A percentile compares a stretch with the other conserved stretches of the same genome.
phyloP scores from a whole-genome alignment of 2,113 vertebrate genomes.

The Petaurus breviceps region DNA sequence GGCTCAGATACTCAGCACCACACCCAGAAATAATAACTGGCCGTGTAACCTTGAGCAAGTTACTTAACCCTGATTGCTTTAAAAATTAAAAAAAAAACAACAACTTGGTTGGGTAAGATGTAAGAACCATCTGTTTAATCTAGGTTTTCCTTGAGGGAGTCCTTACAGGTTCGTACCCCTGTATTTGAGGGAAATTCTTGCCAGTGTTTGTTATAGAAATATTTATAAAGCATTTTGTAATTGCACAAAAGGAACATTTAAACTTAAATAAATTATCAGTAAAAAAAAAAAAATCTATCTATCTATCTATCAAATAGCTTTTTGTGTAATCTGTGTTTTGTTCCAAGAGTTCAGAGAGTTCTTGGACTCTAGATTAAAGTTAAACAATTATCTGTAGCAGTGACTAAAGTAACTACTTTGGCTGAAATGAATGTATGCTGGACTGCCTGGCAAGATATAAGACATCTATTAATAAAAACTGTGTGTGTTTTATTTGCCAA shows the following conservation, averaged over 20 bases:
- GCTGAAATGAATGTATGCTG: neutral
- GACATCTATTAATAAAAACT: neutral
- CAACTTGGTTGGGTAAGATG: slow-evolving; percentile 15
- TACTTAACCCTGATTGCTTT: too few species aligned
- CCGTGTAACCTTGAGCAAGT: too few species aligned
- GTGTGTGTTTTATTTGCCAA: neutral
- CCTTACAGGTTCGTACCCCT: slow-evolving; percentile 70
- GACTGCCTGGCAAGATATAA: neutral
- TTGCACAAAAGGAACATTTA: slow-evolving; percentile 1
- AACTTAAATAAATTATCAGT: slow-evolving; percentile 21
- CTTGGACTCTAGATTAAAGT: slow-evolving; percentile 4
- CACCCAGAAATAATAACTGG: too few species aligned
- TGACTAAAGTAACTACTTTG: neutral
- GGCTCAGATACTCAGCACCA: too few species aligned
- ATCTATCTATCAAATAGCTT: too few species aligned
- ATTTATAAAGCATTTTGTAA: slow-evolving; percentile 44
- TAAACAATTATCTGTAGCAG: neutral
- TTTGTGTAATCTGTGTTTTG: neutral
- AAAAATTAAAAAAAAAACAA: too few species aligned
- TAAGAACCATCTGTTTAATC: slow-evolving; percentile 67
- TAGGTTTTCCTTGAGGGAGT: slow-evolving; percentile 54
- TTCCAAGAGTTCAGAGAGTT: slow-evolving; percentile 27
- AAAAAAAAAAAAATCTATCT: too few species aligned
- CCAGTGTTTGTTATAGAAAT: slow-evolving; percentile 64
- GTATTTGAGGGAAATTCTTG: slow-evolving; percentile 58